phyloP scores from a whole-genome alignment of 2,888 invertebrate genomes.

The Parapristionchus giblindavisi region DNA sequence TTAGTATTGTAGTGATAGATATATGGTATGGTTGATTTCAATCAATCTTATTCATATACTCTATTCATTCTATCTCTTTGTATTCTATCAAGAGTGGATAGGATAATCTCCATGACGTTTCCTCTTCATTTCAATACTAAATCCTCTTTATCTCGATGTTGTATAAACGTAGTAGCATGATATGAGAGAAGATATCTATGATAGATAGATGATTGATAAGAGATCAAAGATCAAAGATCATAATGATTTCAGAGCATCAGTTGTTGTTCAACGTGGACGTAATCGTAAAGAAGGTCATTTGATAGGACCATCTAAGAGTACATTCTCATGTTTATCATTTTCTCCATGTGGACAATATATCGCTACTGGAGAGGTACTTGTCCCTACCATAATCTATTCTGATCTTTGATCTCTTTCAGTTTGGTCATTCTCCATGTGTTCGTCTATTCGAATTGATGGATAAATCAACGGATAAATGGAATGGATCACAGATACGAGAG shows the following conservation, averaged over 20 bases:
- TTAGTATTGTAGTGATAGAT: too few relatives aligned
- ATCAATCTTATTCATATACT: too few relatives aligned
- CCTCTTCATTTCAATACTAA: too few relatives aligned
- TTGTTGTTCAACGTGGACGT: conserved; percentile 15
- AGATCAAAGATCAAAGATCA: too few relatives aligned
- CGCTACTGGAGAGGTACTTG: conserved; percentile 36
- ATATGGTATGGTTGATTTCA: too few relatives aligned
- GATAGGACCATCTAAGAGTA: conserved; percentile 21
- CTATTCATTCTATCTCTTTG: too few relatives aligned
- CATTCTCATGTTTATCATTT: conserved; percentile 24
- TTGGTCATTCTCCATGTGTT: conserved; percentile 29
- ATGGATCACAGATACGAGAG: conserved; percentile 7
- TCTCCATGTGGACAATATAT: conserved; percentile 29
- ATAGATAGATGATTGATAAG: too few relatives aligned
- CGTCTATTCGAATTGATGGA: conserved; percentile 30
- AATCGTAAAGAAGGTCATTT: conserved; percentile 12
- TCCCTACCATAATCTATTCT: neutral
- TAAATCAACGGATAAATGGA: conserved; percentile 16
- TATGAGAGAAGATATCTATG: too few relatives aligned
- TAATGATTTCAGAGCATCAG: conserved; percentile 28
- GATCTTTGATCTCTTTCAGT: conserved; percentile 21
- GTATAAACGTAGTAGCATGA: too few relatives aligned
- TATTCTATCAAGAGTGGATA: too few relatives aligned
- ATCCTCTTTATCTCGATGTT: too few relatives aligned
- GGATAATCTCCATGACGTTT: too few relatives aligned